Base-by-base conservation (phyloP, 2,797 vertebrate species). In the Chrysocyon brachyurus region DNA sequence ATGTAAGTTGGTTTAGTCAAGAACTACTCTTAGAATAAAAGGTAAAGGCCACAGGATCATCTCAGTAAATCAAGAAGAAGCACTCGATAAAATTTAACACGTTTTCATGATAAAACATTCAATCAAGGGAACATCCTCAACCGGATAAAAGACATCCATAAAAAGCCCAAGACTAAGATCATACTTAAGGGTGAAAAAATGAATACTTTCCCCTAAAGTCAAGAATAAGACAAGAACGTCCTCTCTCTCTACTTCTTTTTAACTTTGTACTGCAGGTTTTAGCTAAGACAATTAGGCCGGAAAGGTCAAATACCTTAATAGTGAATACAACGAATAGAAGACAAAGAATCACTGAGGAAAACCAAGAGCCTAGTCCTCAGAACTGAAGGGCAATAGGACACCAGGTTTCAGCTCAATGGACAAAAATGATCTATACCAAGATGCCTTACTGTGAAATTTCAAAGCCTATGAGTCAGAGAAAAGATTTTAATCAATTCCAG, bases 261-360 rank as follows among this genome's bases (percentile, higher is more conserved):
- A 82, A 63, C 17, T 19, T 73, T 52, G 36, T 68, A 36, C 16
- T 64, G 14, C 57, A 87, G 24, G 5, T 31, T 77, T 31, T 66
- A 89, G 40, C 26, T 61, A 52, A 15, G 66, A 21, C 24, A 33
- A 63, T 36, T 72, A 64, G 61, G 31, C 21, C 21, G 70, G 26
- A 52, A 79, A 82, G 11, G 33, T 83, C 8, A 36, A 22, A 61
- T 66, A 40, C 15, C 5, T 66, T 66, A 72, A 59, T 7, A 89
- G 85, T 22, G 57, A 90, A 31, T 15, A 85, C 5, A 75, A 10
- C 49, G 86, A 72, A 79, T 26, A 94, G 40, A 68, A 57, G 52
- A 66, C 87, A 94, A 5, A 49, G 9, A 92, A 77, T 75, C 81
- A 56, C 31, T 77, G 28, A 81, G 75, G 59, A 85, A 93, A 94